A percentile compares a stretch with the other conserved stretches of the same genome.
Conservation (phyloP, 2,797 vertebrate species). For the Syncerus caffer region DNA sequence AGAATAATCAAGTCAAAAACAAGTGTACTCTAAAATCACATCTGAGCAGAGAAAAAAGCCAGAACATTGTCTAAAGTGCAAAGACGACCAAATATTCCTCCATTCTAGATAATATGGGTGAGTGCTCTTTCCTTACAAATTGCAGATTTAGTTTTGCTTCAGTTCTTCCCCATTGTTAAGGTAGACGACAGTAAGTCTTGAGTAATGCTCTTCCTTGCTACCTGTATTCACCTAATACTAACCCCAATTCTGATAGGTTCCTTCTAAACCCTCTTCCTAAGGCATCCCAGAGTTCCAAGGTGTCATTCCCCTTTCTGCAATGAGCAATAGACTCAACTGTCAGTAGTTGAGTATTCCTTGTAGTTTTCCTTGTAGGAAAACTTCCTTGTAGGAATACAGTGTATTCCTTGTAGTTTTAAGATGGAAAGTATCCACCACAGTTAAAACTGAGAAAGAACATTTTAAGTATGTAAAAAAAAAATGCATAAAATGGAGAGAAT, state of each 20-base stretch:
- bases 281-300: fast-evolving
- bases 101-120: not conserved
- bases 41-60: not conserved
- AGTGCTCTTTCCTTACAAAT: not conserved
- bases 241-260: not conserved
- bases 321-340: not conserved
- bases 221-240: not conserved
- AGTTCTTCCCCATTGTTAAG: not conserved
- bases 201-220: not conserved
- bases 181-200: not conserved
- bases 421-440: not conserved
- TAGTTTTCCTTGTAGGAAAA: not conserved
- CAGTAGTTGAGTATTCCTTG: not conserved
- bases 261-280: not conserved
- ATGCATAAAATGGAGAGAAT: not conserved
- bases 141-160: not conserved
- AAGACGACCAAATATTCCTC: not conserved
- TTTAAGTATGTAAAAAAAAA: not conserved
- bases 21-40: not conserved
- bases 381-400: not conserved
- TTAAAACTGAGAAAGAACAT: not conserved
- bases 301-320: not conserved
- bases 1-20: not conserved
- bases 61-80: not conserved
- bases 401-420: not conserved